These are phyloP conservation scores for Piprites chloris DNA, from an alignment of 2,113 vertebrate genomes.

Conservation along the genomic window DNA sequence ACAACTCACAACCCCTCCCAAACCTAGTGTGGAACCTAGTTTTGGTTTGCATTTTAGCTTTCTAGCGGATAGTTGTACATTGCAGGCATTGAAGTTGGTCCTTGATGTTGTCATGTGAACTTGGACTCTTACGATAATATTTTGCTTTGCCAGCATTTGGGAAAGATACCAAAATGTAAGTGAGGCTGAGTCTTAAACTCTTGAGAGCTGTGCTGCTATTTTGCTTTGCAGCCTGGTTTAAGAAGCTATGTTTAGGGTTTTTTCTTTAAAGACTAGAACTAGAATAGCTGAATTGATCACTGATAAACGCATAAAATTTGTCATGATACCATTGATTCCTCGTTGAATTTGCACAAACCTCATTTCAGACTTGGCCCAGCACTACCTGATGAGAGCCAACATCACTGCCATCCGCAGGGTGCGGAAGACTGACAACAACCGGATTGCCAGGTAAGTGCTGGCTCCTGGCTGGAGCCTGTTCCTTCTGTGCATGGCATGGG, in stretches of 20 bases:
- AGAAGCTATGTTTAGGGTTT: not conserved
- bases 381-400: conserved; percentile 94
- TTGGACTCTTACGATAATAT: accelerated
- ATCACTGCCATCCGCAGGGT: conserved; percentile 92
- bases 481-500: accelerated
- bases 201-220: accelerated
- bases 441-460: conserved; percentile 84
- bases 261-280: not conserved
- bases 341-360: not conserved
- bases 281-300: not conserved
- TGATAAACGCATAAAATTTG: not conserved
- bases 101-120: not conserved
- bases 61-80: not conserved
- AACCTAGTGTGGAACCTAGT: not conserved
- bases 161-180: not conserved
- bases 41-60: not conserved
- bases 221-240: not conserved
- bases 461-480: accelerated
- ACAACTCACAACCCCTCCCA: not conserved
- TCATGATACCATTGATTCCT: accelerated
- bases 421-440: conserved; percentile 94
- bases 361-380: conserved; percentile 89
- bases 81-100: not conserved
- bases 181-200: not conserved
- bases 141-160: not conserved